A percentile compares a stretch with the other conserved stretches of the same genome.
Conservation (phyloP, 1,140 invertebrate species). For the Drosophila dunni region DNA sequence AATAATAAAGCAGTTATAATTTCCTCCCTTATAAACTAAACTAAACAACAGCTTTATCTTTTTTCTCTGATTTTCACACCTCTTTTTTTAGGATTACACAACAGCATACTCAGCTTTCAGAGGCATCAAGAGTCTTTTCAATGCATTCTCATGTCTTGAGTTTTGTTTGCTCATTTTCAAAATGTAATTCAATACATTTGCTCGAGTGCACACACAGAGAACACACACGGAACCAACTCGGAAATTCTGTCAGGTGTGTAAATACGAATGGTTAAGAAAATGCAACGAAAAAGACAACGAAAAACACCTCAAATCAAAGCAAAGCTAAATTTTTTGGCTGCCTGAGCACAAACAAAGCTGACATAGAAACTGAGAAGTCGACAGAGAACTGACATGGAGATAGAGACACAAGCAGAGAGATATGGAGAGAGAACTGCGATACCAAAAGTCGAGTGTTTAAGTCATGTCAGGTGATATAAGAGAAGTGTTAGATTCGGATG, state of each 20-base stretch:
- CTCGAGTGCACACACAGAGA: conserved; percentile 22
- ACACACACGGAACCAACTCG: conserved; percentile 45
- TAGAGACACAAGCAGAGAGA: not conserved
- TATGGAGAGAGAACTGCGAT: not conserved
- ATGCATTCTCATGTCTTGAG: conserved; percentile 1
- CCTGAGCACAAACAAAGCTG: conserved; percentile 46
- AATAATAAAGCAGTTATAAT: not conserved
- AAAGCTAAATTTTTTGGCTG: conserved; percentile 56
- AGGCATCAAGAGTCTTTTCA: not conserved
- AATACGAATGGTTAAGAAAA: conserved; percentile 8
- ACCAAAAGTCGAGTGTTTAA: conserved; percentile 14
- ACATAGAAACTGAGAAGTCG: conserved; percentile 20
- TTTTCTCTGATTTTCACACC: conserved; percentile 14
- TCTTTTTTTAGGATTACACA: conserved; percentile 20
- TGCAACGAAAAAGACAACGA: not conserved
- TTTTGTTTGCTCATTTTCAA: conserved; percentile 15
- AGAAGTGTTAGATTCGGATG: conserved; percentile 22
- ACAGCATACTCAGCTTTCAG: conserved; percentile 34
- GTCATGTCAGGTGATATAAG: conserved; percentile 26
- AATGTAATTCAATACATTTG: conserved; percentile 35
- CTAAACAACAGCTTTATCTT: not conserved
- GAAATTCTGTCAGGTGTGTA: conserved; percentile 55
- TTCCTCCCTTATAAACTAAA: too few relatives aligned
- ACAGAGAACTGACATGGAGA: conserved; percentile 11
- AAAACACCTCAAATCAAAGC: conserved; percentile 7